Evolutionary conservation across 2,113 vertebrate species (phyloP).

Genomic region (Misgurnus anguillicaudatus): DNA sequence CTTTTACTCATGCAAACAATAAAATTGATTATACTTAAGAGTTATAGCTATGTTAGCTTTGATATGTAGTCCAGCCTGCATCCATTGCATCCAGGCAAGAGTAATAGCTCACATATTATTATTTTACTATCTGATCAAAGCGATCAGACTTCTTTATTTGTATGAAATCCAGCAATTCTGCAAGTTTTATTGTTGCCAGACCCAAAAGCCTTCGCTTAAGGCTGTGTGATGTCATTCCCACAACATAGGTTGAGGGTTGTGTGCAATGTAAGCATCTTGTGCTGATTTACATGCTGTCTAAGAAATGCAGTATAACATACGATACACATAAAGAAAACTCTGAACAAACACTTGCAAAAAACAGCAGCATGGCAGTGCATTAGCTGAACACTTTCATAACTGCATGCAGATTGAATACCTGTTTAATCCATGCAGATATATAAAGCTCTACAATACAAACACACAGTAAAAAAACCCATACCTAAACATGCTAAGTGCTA

Average conservation of each 20-base stretch:
- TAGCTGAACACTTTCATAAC: neutral
- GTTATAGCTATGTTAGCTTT: no score
- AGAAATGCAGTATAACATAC: neutral
- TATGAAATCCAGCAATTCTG: neutral
- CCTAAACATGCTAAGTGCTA: slow-evolving; percentile 3
- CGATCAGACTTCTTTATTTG: no score
- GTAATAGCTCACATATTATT: no score
- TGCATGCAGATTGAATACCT: neutral
- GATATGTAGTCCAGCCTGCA: no score
- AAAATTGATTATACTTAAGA: no score
- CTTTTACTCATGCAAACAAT: no score
- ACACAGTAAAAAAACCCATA: slow-evolving; percentile 13
- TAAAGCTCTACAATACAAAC: slow-evolving; percentile 23
- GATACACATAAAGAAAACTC: neutral
- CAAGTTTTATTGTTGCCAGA: neutral
- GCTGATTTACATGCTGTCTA: neutral
- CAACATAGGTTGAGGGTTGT: neutral
- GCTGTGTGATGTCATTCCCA: slow-evolving; percentile 22
- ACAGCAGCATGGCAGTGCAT: neutral
- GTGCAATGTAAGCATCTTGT: neutral
- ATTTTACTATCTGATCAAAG: no score
- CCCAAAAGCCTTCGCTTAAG: neutral
- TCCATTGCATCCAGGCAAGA: no score
- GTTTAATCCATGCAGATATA: slow-evolving; percentile 30
- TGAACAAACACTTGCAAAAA: neutral